phyloP scores from a whole-genome alignment of 2,888 invertebrate genomes.

The Anodontia alba region DNA sequence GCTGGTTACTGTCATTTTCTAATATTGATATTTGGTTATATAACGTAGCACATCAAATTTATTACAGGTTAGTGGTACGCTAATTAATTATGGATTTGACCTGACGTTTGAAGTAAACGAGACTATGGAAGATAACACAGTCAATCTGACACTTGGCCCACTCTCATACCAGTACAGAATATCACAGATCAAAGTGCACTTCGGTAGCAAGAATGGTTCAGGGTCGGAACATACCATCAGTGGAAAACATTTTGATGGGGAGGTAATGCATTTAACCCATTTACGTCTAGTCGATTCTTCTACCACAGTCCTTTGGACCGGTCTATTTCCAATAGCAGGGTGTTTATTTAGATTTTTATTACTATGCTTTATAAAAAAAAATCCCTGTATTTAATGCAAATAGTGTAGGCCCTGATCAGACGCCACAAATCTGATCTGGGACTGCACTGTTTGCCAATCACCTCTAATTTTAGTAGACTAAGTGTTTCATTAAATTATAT shows the following conservation, averaged over 20 bases:
- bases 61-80: constrained; percentile 93
- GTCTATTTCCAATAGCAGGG: too few species aligned
- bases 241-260: constrained; percentile 98
- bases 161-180: constrained; percentile 98
- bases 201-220: constrained; percentile 91
- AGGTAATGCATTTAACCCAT: constrained; percentile 92
- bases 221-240: constrained; percentile 99
- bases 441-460: too few species aligned
- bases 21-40: too few species aligned
- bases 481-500: neutral
- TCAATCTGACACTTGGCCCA: constrained; percentile 95
- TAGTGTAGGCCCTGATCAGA: too few species aligned
- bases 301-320: too few species aligned
- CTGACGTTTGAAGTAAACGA: constrained; percentile 87
- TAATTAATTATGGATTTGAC: constrained; percentile 97
- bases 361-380: too few species aligned
- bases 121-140: constrained; percentile 26
- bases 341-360: too few species aligned
- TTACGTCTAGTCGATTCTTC: too few species aligned
- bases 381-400: too few species aligned
- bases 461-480: neutral
- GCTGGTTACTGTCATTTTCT: too few species aligned
- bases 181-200: constrained; percentile 93
- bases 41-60: too few species aligned
- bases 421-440: too few species aligned